These are phyloP conservation scores for Oryctes rhinoceros DNA, from an alignment of 1,140 invertebrate species.

Conservation along the genomic window DNA sequence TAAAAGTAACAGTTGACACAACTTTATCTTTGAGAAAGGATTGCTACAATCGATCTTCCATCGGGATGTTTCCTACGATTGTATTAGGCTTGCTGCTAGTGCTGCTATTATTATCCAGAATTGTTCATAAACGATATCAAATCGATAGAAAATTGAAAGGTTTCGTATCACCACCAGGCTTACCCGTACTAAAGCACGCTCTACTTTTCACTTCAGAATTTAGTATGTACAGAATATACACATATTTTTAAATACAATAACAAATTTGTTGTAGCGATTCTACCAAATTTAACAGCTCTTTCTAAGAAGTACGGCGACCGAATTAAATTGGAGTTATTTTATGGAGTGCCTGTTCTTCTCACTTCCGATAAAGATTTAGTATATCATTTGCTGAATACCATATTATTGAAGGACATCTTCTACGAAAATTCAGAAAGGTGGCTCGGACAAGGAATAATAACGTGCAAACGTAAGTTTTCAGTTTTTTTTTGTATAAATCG, in stretches of 20 bases:
- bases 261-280: neutral
- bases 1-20: too few relatives aligned
- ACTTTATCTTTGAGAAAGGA: too few relatives aligned
- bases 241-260: neutral
- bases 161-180: neutral
- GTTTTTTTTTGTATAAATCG: neutral
- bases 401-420: neutral
- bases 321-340: neutral
- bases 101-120: too few relatives aligned
- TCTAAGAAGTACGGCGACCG: neutral
- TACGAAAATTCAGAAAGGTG: neutral
- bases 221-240: neutral
- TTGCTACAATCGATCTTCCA: too few relatives aligned
- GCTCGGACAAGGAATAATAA: neutral
- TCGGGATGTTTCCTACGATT: too few relatives aligned
- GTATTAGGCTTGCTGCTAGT: too few relatives aligned
- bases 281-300: neutral
- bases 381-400: neutral
- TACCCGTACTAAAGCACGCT: neutral
- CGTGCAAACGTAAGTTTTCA: conserved; percentile 8
- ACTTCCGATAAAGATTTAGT: neutral
- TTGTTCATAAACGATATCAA: neutral
- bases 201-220: neutral
- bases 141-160: neutral
- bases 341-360: conserved; percentile 18